Evolutionary conservation across 2,797 vertebrate species (phyloP), one percentile per base, ranked within the genome.

Genomic region (Propithecus perrieri): DNA sequence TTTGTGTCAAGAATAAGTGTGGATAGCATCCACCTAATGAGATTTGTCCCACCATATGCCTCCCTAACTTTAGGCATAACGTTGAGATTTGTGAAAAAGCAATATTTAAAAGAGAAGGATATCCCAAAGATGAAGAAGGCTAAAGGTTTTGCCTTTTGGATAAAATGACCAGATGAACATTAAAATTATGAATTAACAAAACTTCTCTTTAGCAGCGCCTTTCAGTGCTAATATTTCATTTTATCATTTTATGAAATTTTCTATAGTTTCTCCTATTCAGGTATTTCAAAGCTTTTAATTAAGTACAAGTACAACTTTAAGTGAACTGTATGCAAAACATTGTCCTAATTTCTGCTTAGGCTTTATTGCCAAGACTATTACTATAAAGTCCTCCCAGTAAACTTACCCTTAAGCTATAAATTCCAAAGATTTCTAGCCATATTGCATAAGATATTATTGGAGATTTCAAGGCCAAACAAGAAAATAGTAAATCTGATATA

Each of bases 221-320:
- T 88, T 93, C 41, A 81, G 74, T 63, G 41, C 61, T 65, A 87
- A 71, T 71, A 84, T 74, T 88, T 88, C 53, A 76, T 85, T 94
- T 95, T 79, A 41, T 38, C 26, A 53, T 69, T 69, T 95, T 83
- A 48, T 72, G 33, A 55, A 53, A 65, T 90, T 94, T 85, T 83
- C 48, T 30, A 76, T 41, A 67, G 22, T 67, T 92, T 85, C 41
- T 81, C 72, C 50, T 85, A 78, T 78, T 53, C 33, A 81, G 69
- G 7, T 8, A 96, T 85, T 92, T 96, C 46, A 33, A 85, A 85
- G 18, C 26, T 94, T 97, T 86, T 76, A 92, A 79, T 87, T 95
- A 92, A 43, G 24, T 33, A 41, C 33, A 84, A 87, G 41, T 87
- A 55, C 91, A 95, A 93, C 76, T 75, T 89, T 85, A 92, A 80